Evolutionary conservation across 2,888 invertebrate species (phyloP).

Genomic region (Andrena trimmerana): DNA sequence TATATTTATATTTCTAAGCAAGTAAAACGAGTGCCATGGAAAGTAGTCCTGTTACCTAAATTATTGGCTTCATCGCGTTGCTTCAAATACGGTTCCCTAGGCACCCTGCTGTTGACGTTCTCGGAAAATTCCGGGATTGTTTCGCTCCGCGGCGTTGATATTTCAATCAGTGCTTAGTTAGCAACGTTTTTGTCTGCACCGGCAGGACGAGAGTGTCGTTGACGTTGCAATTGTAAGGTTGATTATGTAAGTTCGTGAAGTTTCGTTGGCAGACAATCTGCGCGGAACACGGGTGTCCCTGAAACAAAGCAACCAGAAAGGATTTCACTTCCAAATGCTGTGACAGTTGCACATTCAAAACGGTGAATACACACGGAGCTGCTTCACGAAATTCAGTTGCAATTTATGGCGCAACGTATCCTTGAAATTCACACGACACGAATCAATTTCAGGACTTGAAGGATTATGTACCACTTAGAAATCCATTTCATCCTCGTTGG

Average conservation of each 20-base stretch:
- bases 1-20: not conserved
- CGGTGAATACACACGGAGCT: not conserved
- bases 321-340: constrained; percentile 13
- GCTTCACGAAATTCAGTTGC: not conserved
- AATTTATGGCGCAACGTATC: not conserved
- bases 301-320: constrained; percentile 26
- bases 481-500: not conserved
- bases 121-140: not conserved
- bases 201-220: constrained; percentile 18
- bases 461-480: not conserved
- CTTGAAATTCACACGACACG: not conserved
- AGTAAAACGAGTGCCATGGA: not conserved
- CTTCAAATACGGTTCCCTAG: not conserved
- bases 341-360: constrained; percentile 26
- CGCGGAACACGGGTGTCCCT: not conserved
- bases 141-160: not conserved
- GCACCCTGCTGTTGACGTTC: not conserved
- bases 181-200: constrained; percentile 15
- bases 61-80: not conserved
- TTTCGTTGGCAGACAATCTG: constrained; percentile 24
- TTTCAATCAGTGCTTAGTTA: constrained; percentile 9
- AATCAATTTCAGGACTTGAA: not conserved
- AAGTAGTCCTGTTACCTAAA: not conserved
- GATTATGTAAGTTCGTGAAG: constrained; percentile 37
- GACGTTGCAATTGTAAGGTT: constrained; percentile 37